These are phyloP conservation scores for Urosaurus nigricauda DNA, from an alignment of 2,797 vertebrate genomes.

Conservation along the genomic window DNA sequence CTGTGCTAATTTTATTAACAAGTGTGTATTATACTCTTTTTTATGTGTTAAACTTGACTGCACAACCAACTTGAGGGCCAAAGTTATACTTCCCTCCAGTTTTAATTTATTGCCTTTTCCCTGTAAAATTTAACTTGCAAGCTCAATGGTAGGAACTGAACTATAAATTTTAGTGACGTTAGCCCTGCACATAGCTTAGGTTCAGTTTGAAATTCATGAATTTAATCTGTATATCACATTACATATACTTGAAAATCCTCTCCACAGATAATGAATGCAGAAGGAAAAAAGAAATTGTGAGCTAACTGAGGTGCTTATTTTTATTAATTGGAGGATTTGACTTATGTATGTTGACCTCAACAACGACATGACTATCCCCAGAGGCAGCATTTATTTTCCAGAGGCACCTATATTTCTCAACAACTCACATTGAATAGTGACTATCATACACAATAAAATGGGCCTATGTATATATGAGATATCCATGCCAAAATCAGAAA, in stretches of 20 bases:
- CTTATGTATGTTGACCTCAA: accelerated
- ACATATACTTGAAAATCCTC: constrained; percentile 55
- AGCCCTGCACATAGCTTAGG: constrained; percentile 71
- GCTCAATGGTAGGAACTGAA: constrained; percentile 76
- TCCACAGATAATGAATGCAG: constrained; percentile 8
- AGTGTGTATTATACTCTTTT: constrained; percentile 79
- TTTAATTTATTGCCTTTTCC: constrained; percentile 82
- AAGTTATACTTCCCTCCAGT: constrained; percentile 78
- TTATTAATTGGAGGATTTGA: constrained; percentile 39
- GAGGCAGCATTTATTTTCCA: neutral
- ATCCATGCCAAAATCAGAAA: neutral
- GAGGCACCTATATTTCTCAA: neutral
- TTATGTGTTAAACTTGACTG: constrained; percentile 77
- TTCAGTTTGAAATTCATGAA: constrained; percentile 69
- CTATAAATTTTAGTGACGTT: constrained; percentile 77
- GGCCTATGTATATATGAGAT: neutral
- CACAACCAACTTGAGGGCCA: constrained; percentile 73
- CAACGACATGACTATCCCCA: neutral
- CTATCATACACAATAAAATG: neutral
- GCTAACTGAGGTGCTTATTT: constrained; percentile 47
- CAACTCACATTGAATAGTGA: neutral
- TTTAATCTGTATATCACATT: constrained; percentile 60
- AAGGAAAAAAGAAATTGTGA: constrained; percentile 25
- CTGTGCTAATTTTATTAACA: constrained; percentile 82
- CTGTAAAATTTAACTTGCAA: constrained; percentile 81